phyloP scores from a whole-genome alignment of 2,797 vertebrate genomes.

The Xenopus petersii region DNA sequence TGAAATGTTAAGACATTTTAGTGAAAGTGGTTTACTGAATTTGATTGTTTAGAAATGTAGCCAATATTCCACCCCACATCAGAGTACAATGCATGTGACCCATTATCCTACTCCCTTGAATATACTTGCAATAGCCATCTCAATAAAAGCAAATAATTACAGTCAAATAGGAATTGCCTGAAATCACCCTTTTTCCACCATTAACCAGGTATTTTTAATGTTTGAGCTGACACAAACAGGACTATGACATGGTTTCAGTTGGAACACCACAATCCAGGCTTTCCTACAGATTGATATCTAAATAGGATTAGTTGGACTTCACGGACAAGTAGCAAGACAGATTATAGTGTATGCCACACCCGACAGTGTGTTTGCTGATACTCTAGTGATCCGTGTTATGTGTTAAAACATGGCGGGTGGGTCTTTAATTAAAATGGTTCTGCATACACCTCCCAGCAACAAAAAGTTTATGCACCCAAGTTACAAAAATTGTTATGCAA shows the following conservation, averaged over 20 bases:
- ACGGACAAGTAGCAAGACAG: too few species aligned
- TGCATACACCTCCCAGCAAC: too few species aligned
- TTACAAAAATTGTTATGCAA: too few species aligned
- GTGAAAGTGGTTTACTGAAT: neutral
- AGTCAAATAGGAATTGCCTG: constrained; percentile 13
- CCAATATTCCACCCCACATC: neutral
- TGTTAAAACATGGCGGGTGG: too few species aligned
- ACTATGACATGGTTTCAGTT: neutral
- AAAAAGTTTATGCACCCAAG: too few species aligned
- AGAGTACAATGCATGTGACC: neutral
- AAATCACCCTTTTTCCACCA: neutral
- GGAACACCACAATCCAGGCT: neutral
- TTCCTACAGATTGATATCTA: neutral
- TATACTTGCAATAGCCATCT: neutral
- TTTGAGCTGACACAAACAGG: constrained; percentile 23
- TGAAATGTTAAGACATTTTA: neutral
- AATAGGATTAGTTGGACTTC: neutral
- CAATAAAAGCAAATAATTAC: constrained; percentile 27
- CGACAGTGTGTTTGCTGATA: neutral
- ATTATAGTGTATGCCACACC: too few species aligned
- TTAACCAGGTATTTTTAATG: constrained; percentile 12
- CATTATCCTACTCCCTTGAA: neutral
- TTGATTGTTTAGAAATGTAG: neutral
- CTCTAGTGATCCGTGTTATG: neutral
- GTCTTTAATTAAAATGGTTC: too few species aligned